Base-by-base conservation (phyloP, 2,797 vertebrate genomes). In the Parotocinclus haroldoi region DNA sequence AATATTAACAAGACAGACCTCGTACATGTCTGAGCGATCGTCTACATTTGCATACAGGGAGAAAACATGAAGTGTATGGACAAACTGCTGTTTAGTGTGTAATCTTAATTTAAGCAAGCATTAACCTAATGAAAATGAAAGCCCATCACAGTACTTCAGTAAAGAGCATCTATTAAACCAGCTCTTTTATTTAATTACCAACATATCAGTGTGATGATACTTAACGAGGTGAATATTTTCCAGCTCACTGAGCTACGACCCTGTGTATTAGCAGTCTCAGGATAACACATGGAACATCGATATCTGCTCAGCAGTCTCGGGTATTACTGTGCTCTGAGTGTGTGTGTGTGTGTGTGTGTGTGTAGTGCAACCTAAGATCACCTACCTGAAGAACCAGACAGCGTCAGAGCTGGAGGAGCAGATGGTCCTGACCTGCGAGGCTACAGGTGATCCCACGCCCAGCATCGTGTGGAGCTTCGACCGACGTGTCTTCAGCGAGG, bases 391-490 rank as follows among this genome's bases (percentile, higher is more conserved):
- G 74, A 98, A 99, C 85, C 93, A 95, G 87, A 96, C 95, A 0
- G 93, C 95, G 2, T 92, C 92, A 44, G 97, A 99, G 81, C 89
- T 96, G 66, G 95, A 98, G 3, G 93, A 97, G 0, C 91, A 94
- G 77, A 93, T 98, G 74, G 95, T 90, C 0, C 85, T 99, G 76
- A 98, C 95, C 75, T 99, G 97, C 7, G 95, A 99, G 83, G 95
- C 96, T 0, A 94, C 93, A 0, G 97, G 97, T 13, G 97, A 99
- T 78, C 97, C 97, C 11, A 96, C 95, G 8, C 97, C 97, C 56
- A 92, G 91, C 74, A 98, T 99, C 82, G 91, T 92, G 60, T 99
- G 97, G 97, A 96, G 93, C 64, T 96, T 91, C 13, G 90, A 92
- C 14, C 90, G 87, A 0, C 82, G 86, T 1, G 87, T 94, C 76